phyloP scores from a whole-genome alignment of 92 coral and sea anemone genomes.

The Muricea muricata region DNA sequence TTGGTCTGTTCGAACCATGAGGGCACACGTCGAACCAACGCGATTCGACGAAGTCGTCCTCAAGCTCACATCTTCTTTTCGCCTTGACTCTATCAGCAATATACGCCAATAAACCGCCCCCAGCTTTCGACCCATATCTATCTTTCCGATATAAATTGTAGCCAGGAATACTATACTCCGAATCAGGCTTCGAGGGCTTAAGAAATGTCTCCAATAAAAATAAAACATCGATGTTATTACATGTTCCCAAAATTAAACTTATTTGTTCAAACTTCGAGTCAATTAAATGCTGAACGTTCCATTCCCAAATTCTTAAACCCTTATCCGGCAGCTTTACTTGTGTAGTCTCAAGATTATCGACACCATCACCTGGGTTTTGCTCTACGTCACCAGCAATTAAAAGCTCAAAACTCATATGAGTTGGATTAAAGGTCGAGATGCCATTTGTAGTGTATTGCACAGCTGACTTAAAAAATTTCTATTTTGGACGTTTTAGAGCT shows the following conservation, averaged over 20 bases:
- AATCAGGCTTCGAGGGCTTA: slow-evolving; percentile 49
- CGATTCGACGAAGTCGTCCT: slow-evolving; percentile 51
- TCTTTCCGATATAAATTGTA: slow-evolving; percentile 44
- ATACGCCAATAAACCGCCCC: slow-evolving; percentile 60
- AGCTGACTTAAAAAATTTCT: slow-evolving; percentile 33
- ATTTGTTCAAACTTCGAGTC: slow-evolving; percentile 47
- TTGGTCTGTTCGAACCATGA: slow-evolving; percentile 52
- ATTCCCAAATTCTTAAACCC: slow-evolving; percentile 39
- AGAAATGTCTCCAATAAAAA: slow-evolving; percentile 53
- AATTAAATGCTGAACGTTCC: background rate
- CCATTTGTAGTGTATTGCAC: slow-evolving; percentile 56
- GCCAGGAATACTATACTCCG: slow-evolving; percentile 51
- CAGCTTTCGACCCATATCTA: slow-evolving; percentile 7
- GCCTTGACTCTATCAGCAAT: slow-evolving; percentile 47
- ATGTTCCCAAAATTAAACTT: slow-evolving; percentile 42
- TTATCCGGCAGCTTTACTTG: slow-evolving; percentile 37
- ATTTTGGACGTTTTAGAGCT: slow-evolving; percentile 13
- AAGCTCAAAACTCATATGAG: slow-evolving; percentile 39
- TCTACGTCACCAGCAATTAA: slow-evolving; percentile 45
- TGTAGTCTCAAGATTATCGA: background rate
- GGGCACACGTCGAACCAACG: slow-evolving; percentile 57
- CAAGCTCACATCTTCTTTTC: slow-evolving; percentile 50
- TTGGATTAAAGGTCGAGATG: slow-evolving; percentile 51
- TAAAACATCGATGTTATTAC: slow-evolving; percentile 36
- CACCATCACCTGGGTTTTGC: background rate